Evolutionary conservation across 2,797 vertebrate species (phyloP), one percentile per base, ranked within the genome.

Genomic region (Hirundo rustica): DNA sequence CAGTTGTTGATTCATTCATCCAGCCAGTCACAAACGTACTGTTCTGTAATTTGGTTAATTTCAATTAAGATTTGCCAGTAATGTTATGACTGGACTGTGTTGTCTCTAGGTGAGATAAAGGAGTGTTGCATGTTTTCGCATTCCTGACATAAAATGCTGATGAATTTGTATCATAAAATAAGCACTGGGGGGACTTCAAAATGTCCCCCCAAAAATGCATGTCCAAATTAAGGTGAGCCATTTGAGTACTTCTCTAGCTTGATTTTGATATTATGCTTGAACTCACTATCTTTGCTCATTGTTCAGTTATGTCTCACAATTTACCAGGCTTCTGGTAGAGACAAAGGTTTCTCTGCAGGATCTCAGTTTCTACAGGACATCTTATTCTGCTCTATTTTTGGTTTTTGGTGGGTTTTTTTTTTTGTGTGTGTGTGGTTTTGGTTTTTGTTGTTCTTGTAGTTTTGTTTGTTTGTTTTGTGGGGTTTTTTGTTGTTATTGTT

Each of bases 401-500:
- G 36, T 36, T 36, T 36, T 36, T 36, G 36, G 36, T n/a, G 36
- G 36, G 36, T 36, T 38, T 38, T 38, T 38, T 38, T 38, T 38
- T 38, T 38, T 38, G n/a, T 38, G 36, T 38, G 38, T 38, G 38
- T 38, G 38, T 38, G 38, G 38, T 38, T 38, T 38, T 38, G 38
- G 11, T 38, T 38, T 11, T 38, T 38, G 38, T 38, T 38, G 10
- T 38, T 38, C n/a, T n/a, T n/a, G n/a, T n/a, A n/a, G 38, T 11
- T 38, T 10, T 38, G n/a, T 38, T 38, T 12, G 38, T 38, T 38
- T 38, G 38, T 38, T 38, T 38, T 38, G 0, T 25, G 9, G n/a
- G 2, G 0, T 5, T 32, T 45, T n/a, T n/a, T n/a, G n/a, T n/a
- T 26, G 20, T 45, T 22, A 2, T 0, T 6, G 0, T 4, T 23